phyloP scores from a whole-genome alignment of 2,888 invertebrate genomes.

The Erebia ligea region DNA sequence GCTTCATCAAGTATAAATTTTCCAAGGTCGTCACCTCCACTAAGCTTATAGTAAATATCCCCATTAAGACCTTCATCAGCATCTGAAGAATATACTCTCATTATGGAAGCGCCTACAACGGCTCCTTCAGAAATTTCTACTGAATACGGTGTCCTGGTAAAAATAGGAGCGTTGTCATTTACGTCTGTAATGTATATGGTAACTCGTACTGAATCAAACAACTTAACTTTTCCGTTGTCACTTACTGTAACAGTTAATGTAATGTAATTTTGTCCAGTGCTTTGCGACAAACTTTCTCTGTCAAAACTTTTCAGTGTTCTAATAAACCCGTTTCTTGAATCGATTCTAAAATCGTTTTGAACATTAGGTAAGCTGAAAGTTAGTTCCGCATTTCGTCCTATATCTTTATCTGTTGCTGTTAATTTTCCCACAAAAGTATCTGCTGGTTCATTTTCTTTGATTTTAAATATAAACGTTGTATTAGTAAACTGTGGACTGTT shows the following conservation, averaged over 20 bases:
- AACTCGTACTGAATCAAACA: slow-evolving; percentile 93
- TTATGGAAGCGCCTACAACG: slow-evolving; percentile 90
- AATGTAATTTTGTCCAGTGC: slow-evolving; percentile 90
- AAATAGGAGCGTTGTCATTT: slow-evolving; percentile 95
- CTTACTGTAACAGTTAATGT: slow-evolving; percentile 93
- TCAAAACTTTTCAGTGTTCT: slow-evolving; percentile 94
- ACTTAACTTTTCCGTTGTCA: slow-evolving; percentile 90
- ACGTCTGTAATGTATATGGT: slow-evolving; percentile 94
- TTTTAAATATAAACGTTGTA: slow-evolving; percentile 93
- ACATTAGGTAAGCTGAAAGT: slow-evolving; percentile 90
- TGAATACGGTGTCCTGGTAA: slow-evolving; percentile 91
- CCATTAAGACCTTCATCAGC: slow-evolving; percentile 95
- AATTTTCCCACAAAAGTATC: slow-evolving; percentile 97
- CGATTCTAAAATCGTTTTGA: slow-evolving; percentile 93
- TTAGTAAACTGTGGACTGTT: slow-evolving; percentile 96
- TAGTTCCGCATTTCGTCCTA: slow-evolving; percentile 95
- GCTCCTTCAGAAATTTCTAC: slow-evolving; percentile 96
- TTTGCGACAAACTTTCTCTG: slow-evolving; percentile 91
- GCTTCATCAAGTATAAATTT: slow-evolving; percentile 93
- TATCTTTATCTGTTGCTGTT: slow-evolving; percentile 94
- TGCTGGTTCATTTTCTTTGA: slow-evolving; percentile 93
- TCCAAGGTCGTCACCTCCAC: slow-evolving; percentile 91
- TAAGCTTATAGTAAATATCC: slow-evolving; percentile 92
- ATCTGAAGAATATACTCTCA: slow-evolving; percentile 93
- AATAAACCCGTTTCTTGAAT: slow-evolving; percentile 95